phyloP scores from a whole-genome alignment of 2,113 vertebrate species.

The Leucopsar rothschildi region DNA sequence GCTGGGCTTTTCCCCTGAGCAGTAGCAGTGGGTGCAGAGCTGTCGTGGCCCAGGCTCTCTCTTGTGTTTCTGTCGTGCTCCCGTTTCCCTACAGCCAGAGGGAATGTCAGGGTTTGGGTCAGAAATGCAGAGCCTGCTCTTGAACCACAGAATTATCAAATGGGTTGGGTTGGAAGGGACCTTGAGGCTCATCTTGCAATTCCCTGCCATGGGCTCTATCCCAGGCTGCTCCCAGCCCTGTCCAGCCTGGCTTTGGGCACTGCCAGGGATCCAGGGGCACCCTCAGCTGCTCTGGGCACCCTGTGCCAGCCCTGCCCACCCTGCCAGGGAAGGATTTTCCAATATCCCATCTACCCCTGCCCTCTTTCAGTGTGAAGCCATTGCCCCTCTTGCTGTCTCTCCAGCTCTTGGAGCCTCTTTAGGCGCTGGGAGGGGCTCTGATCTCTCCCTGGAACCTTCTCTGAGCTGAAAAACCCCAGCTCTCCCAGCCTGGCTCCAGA shows the following conservation, averaged over 20 bases:
- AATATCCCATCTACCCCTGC: neutral
- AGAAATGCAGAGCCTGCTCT: neutral
- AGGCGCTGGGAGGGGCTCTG: rapidly evolving
- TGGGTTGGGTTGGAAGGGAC: neutral
- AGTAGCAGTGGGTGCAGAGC: neutral
- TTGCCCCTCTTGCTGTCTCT: neutral
- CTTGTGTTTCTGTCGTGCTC: neutral
- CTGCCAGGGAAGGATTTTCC: neutral
- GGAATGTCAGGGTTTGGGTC: neutral
- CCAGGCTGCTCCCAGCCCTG: rapidly evolving
- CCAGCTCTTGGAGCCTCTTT: neutral
- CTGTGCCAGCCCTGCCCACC: neutral
- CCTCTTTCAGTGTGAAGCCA: neutral
- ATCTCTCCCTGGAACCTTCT: neutral
- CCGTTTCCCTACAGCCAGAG: neutral
- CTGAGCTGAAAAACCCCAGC: neutral
- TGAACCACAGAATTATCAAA: neutral
- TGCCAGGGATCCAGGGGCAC: neutral
- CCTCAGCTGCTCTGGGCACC: neutral
- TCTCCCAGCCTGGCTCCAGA: neutral
- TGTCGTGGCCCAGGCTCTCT: neutral
- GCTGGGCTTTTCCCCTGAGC: neutral
- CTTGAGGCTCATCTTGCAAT: neutral
- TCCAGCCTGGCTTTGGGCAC: neutral
- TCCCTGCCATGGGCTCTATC: neutral